Evolutionary conservation across 2,113 vertebrate genomes (phyloP).

Genomic region (Lophius piscatorius): DNA sequence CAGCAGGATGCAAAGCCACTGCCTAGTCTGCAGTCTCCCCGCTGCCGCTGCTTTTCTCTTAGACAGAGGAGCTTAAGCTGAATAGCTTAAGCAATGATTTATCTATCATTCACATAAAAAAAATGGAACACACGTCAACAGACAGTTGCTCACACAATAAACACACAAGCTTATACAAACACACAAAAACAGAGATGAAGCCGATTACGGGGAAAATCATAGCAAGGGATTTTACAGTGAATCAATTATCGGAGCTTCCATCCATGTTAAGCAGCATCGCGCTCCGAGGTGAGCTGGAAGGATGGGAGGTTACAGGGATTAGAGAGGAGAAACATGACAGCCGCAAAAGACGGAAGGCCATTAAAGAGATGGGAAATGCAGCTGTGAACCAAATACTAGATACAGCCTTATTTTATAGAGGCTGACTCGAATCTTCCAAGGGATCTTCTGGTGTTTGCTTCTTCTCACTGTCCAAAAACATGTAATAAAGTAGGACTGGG

Average conservation of each 20-base stretch:
- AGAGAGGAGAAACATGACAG: constrained; percentile 24
- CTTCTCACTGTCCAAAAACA: no score
- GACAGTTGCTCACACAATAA: constrained; percentile 19
- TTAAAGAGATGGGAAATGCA: no score
- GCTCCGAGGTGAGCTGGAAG: constrained; percentile 41
- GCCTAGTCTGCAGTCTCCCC: constrained; percentile 17
- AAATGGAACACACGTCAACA: constrained; percentile 29
- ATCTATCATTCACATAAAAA: constrained; percentile 30
- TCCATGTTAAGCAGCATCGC: constrained; percentile 32
- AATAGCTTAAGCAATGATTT: constrained; percentile 43
- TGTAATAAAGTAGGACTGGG: no score
- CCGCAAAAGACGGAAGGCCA: constrained; percentile 30
- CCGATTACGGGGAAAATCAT: constrained; percentile 39
- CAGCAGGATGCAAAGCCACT: constrained; percentile 11
- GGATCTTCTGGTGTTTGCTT: no score
- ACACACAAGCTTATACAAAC: constrained; percentile 15
- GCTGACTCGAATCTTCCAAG: no score
- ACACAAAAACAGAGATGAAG: constrained; percentile 7
- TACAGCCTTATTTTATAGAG: constrained; percentile 10
- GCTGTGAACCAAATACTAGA: constrained; percentile 9
- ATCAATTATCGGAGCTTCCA: constrained; percentile 56
- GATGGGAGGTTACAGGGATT: constrained; percentile 43
- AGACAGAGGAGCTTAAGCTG: constrained; percentile 30
- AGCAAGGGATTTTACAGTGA: constrained; percentile 49
- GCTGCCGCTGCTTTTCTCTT: constrained; percentile 34